phyloP scores from a whole-genome alignment of 2,888 invertebrate genomes.

The Orchestes rusci region DNA sequence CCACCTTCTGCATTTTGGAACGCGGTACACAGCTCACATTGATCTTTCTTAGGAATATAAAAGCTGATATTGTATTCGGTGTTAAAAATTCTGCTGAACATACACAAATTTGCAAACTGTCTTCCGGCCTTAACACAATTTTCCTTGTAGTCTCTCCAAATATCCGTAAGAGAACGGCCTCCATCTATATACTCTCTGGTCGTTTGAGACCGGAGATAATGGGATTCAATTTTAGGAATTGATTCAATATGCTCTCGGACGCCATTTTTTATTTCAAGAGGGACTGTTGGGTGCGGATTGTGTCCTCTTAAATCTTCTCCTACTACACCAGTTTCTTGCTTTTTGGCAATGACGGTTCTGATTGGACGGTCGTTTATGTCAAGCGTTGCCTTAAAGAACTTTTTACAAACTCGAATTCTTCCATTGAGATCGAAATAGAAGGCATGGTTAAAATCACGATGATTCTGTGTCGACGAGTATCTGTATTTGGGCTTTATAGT shows the following conservation, averaged over 20 bases:
- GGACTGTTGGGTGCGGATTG: constrained; percentile 13
- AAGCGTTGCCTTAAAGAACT: constrained; percentile 14
- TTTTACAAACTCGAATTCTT: constrained; percentile 12
- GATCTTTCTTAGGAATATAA: constrained; percentile 1
- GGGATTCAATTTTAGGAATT: constrained; percentile 1
- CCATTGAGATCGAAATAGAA: constrained; percentile 19
- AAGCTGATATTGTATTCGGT: constrained; percentile 1
- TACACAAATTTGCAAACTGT: not conserved
- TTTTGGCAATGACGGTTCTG: constrained; percentile 12
- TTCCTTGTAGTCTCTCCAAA: not conserved
- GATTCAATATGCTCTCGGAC: constrained; percentile 6
- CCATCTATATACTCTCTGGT: not conserved
- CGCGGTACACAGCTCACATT: not conserved
- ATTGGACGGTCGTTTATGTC: constrained; percentile 16
- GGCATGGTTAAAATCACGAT: constrained; percentile 11
- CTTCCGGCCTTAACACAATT: not conserved
- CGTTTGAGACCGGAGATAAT: not conserved
- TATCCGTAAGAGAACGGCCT: not conserved
- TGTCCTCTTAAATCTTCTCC: constrained; percentile 10
- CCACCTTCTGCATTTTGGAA: not conserved
- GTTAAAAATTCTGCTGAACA: constrained; percentile 1
- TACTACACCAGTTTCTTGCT: constrained; percentile 8
- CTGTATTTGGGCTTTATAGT: constrained; percentile 14
- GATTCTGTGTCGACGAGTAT: constrained; percentile 7
- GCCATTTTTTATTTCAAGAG: constrained; percentile 12